phyloP scores from a whole-genome alignment of 23 tunicate genomes.

The Ascidia mentula region DNA sequence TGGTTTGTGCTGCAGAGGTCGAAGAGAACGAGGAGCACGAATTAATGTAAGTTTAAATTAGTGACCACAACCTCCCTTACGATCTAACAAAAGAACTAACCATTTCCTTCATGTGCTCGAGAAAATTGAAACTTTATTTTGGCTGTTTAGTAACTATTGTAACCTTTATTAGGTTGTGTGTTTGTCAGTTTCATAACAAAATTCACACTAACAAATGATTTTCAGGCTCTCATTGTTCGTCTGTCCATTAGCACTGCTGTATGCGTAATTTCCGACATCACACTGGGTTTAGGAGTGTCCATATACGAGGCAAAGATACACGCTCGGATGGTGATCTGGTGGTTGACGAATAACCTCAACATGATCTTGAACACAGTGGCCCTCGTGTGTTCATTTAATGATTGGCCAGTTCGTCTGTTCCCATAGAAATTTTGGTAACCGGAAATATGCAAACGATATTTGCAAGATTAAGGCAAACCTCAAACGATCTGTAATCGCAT shows the following conservation, averaged over 20 bases:
- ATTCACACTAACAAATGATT: no score
- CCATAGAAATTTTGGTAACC: constrained; percentile 1
- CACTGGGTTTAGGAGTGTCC: not conserved
- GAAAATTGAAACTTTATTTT: no score
- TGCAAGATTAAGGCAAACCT: no score
- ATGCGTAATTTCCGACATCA: not conserved
- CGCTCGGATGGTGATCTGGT: not conserved
- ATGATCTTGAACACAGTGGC: not conserved
- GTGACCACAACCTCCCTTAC: no score
- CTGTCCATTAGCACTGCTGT: constrained; percentile 1
- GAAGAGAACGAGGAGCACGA: not conserved
- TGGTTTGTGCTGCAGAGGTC: not conserved
- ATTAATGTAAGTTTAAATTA: not conserved
- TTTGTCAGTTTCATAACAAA: no score
- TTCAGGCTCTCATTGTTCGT: not conserved
- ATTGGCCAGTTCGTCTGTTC: not conserved
- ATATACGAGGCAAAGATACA: not conserved
- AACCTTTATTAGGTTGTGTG: no score
- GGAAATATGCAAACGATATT: no score
- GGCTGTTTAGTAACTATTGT: no score
- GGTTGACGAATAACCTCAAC: not conserved
- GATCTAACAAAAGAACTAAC: no score
- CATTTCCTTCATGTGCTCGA: no score
- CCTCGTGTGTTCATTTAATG: not conserved
- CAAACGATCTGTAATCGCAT: no score